A percentile compares a stretch with the other conserved stretches of the same genome.
Conservation (phyloP, 2,888 invertebrate species). For the Zygogramma bicolorata region DNA sequence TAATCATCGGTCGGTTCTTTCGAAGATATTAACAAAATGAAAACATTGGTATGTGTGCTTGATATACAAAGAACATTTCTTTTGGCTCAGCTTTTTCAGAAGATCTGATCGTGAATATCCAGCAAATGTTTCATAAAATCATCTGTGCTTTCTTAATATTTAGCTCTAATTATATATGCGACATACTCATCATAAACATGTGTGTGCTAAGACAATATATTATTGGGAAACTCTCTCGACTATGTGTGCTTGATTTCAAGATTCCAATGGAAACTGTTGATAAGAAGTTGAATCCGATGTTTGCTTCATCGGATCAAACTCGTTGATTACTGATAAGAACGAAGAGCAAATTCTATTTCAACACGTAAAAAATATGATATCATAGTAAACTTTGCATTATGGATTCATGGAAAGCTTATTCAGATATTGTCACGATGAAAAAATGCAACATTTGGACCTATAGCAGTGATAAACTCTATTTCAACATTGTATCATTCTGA, state of each 20-base stretch:
- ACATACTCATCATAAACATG: too few species aligned
- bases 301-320: not conserved
- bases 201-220: too few species aligned
- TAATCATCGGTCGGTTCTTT: slow-evolving; percentile 39
- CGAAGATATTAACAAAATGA: slow-evolving; percentile 38
- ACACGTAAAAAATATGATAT: not conserved
- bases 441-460: too few species aligned
- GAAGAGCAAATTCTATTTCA: not conserved
- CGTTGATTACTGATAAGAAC: not conserved
- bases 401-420: not conserved
- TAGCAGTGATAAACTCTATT: too few species aligned
- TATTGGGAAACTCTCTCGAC: too few species aligned
- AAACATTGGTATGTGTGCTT: slow-evolving; percentile 9
- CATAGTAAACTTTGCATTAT: not conserved
- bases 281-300: not conserved
- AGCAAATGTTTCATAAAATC: too few species aligned
- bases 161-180: too few species aligned
- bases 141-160: too few species aligned
- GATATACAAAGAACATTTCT: not conserved
- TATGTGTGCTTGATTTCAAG: not conserved
- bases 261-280: not conserved
- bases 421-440: not conserved
- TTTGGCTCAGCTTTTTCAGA: too few species aligned
- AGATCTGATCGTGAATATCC: not conserved
- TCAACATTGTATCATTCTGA: too few species aligned